phyloP scores from a whole-genome alignment of 2,113 vertebrate genomes.

The Istiophorus platypterus region DNA sequence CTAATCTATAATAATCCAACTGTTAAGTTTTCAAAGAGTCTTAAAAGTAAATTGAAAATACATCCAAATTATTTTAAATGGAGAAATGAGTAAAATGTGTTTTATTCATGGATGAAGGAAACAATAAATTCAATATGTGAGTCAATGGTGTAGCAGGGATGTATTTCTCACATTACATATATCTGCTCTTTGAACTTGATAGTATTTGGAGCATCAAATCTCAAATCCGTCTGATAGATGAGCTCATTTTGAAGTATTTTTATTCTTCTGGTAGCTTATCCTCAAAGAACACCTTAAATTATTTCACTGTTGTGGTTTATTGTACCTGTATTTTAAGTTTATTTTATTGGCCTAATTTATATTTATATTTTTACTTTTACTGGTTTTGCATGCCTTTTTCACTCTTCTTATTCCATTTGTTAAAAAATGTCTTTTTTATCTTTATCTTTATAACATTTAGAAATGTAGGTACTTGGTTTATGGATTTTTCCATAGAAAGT shows the following conservation, averaged over 20 bases:
- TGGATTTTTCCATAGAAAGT: too few relatives aligned
- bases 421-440: too few relatives aligned
- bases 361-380: neutral
- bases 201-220: neutral
- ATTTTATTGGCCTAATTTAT: neutral
- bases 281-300: neutral
- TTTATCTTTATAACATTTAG: too few relatives aligned
- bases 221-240: neutral
- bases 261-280: too few relatives aligned
- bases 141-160: neutral
- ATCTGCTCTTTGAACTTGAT: too few relatives aligned
- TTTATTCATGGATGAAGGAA: neutral
- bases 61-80: neutral
- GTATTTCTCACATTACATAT: neutral
- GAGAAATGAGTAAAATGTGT: neutral
- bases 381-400: too few relatives aligned
- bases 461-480: too few relatives aligned
- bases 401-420: too few relatives aligned
- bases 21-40: neutral
- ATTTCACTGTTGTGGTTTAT: neutral
- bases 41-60: neutral
- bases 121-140: neutral
- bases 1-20: neutral
- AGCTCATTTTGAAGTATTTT: neutral
- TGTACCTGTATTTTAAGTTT: neutral